A percentile compares a stretch with the other conserved stretches of the same genome.
Conservation (phyloP, 2,113 vertebrate species). For the Serilophus lunatus region DNA sequence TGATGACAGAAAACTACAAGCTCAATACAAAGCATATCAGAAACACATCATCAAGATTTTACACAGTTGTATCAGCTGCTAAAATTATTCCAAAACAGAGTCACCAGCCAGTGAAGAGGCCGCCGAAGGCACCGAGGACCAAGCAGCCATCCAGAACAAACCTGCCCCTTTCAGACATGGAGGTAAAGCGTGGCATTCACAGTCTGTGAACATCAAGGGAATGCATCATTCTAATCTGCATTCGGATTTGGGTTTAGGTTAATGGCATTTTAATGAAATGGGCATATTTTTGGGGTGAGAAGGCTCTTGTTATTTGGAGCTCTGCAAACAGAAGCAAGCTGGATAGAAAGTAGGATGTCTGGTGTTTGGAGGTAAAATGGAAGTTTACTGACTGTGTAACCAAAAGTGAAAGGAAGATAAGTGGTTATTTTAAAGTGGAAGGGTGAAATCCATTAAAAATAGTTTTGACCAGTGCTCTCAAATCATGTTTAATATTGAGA, state of each 20-base stretch:
- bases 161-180: constrained; percentile 75
- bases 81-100: constrained; percentile 73
- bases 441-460: neutral
- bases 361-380: neutral
- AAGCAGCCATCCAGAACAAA: constrained; percentile 93
- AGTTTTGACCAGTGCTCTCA: neutral
- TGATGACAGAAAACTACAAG: neutral
- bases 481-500: neutral
- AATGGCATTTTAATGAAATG: neutral
- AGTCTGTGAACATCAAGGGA: neutral
- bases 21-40: neutral
- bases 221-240: neutral
- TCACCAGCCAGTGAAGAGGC: constrained; percentile 74
- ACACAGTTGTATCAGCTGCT: constrained; percentile 57
- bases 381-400: neutral
- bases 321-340: neutral
- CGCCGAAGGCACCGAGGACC: constrained; percentile 88
- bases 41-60: constrained; percentile 56
- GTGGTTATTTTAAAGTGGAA: neutral
- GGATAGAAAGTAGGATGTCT: neutral
- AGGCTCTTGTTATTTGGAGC: neutral
- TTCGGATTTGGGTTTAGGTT: neutral
- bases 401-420: neutral
- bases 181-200: constrained; percentile 70
- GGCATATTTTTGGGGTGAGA: neutral